These are phyloP conservation scores for Neomicropteryx cornuta DNA, from an alignment of 1,140 invertebrate species.

Conservation along the genomic window DNA sequence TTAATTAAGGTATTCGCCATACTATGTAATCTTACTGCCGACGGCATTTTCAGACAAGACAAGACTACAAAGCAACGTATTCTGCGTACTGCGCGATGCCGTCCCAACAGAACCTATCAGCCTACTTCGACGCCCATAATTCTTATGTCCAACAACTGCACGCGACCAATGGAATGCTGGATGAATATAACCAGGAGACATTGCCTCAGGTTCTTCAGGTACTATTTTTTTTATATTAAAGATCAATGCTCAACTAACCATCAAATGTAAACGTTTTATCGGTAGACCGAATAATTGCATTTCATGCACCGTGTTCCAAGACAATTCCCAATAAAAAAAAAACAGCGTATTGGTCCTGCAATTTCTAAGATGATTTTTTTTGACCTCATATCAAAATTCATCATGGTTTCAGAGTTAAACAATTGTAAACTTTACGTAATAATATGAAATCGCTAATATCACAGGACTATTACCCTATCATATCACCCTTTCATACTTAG, in stretches of 20 bases:
- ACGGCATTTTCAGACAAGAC: conserved; percentile 62
- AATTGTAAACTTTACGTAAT: too few species aligned
- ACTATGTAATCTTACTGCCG: too few species aligned
- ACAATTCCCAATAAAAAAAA: too few species aligned
- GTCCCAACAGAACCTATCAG: conserved; percentile 55
- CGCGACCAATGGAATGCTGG: conserved; percentile 82
- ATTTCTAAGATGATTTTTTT: too few species aligned
- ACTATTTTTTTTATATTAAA: conserved; percentile 15
- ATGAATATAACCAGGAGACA: conserved; percentile 57
- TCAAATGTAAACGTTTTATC: background rate
- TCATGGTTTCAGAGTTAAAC: too few species aligned
- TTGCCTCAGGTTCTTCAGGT: conserved; percentile 71
- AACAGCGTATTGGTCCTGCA: too few species aligned
- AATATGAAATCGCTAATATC: too few species aligned
- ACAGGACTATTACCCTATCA: background rate
- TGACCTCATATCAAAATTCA: too few species aligned
- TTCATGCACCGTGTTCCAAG: too few species aligned
- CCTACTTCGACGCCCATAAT: conserved; percentile 87
- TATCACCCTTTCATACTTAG: background rate
- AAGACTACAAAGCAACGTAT: conserved; percentile 79
- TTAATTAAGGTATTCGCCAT: too few species aligned
- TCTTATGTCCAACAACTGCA: conserved; percentile 85
- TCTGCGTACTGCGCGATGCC: conserved; percentile 55
- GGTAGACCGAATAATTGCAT: too few species aligned
- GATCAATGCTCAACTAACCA: background rate